These are phyloP conservation scores for Steinernema carpocapsae DNA, from an alignment of 2,888 invertebrate genomes.

Conservation along the genomic window DNA sequence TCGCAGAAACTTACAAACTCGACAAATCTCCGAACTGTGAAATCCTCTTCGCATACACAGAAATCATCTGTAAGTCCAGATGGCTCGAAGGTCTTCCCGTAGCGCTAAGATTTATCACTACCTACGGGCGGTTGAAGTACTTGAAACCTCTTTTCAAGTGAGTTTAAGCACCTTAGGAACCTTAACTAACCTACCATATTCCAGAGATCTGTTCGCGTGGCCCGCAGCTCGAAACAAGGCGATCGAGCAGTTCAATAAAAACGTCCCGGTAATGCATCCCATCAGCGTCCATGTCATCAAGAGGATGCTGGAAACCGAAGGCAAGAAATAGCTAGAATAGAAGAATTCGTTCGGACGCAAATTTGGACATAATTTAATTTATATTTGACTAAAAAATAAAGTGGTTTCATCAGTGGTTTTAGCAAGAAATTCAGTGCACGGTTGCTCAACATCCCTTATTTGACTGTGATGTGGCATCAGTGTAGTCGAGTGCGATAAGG, in stretches of 20 bases:
- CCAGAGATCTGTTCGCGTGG: constrained; percentile 61
- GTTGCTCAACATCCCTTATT: too few relatives aligned
- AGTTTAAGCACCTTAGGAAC: background rate
- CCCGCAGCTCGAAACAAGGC: constrained; percentile 50
- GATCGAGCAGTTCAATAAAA: constrained; percentile 55
- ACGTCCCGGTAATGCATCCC: constrained; percentile 61
- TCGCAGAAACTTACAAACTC: constrained; percentile 77
- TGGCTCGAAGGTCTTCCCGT: constrained; percentile 77
- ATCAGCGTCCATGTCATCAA: constrained; percentile 60
- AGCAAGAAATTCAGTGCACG: too few relatives aligned
- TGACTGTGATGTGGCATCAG: too few relatives aligned
- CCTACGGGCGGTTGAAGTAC: constrained; percentile 89
- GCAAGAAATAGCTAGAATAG: too few relatives aligned
- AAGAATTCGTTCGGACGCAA: too few relatives aligned
- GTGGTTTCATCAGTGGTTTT: too few relatives aligned
- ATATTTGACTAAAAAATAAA: too few relatives aligned
- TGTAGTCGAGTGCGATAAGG: too few relatives aligned
- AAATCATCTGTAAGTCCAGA: constrained; percentile 75
- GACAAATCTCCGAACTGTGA: constrained; percentile 79
- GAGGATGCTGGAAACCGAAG: constrained; percentile 42
- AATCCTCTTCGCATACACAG: constrained; percentile 74
- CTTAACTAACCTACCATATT: constrained; percentile 2
- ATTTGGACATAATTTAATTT: too few relatives aligned
- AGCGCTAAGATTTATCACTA: constrained; percentile 81
- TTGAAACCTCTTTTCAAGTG: constrained; percentile 80